Evolutionary conservation across 1,140 invertebrate species (phyloP).

Genomic region (Hestina assimilis): DNA sequence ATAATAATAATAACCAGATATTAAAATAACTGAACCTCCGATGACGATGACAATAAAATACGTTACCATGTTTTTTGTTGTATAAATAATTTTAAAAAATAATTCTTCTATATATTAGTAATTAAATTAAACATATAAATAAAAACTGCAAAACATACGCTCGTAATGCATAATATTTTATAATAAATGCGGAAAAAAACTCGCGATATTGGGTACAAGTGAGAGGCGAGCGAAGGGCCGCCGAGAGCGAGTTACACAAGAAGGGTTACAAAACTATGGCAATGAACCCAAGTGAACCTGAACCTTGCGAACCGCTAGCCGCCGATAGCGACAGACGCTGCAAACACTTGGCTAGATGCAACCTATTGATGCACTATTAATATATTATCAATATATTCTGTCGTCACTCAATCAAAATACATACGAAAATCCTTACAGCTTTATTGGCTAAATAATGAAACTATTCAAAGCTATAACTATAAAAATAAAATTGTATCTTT

Average conservation of each 20-base stretch:
- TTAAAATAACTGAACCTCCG: no score
- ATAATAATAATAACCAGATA: no score
- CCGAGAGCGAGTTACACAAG: slow-evolving; percentile 76
- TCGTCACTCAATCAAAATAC: no score
- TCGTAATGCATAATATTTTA: neutral
- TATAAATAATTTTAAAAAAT: no score
- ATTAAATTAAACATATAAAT: neutral
- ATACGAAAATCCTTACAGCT: no score
- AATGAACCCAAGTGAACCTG: slow-evolving; percentile 77
- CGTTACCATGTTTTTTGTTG: no score
- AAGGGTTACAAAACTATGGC: slow-evolving; percentile 79
- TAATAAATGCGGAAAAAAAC: slow-evolving; percentile 30
- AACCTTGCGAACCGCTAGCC: slow-evolving; percentile 75
- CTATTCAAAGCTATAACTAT: no score
- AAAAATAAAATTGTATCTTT: no score
- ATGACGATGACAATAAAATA: no score
- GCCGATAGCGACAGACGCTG: slow-evolving; percentile 46
- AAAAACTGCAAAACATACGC: neutral
- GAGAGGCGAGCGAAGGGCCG: slow-evolving; percentile 66
- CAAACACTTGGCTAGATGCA: slow-evolving; percentile 16
- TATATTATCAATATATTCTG: no score
- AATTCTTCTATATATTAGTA: neutral
- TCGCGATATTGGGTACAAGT: slow-evolving; percentile 58
- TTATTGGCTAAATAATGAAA: no score
- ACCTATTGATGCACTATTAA: slow-evolving; percentile 12